These are phyloP conservation scores for Grallaria varia DNA, from an alignment of 2,113 vertebrate genomes.

Conservation along the genomic window DNA sequence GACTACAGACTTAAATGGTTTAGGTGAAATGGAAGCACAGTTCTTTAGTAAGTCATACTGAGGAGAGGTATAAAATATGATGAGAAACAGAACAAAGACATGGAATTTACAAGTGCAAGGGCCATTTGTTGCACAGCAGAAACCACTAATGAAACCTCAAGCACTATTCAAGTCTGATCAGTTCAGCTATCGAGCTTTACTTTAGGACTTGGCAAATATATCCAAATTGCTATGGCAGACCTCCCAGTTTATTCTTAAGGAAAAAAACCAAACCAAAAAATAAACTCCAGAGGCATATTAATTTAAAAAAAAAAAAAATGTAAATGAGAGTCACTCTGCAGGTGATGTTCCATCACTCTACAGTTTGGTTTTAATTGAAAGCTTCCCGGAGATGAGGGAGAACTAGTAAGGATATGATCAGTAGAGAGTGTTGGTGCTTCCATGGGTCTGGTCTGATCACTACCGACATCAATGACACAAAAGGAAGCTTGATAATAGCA, in stretches of 20 bases:
- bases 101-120: not conserved
- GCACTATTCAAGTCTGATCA: constrained; percentile 9
- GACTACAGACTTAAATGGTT: constrained; percentile 15
- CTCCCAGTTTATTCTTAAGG: not conserved
- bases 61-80: not conserved
- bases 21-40: constrained; percentile 8
- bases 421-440: rapidly evolving
- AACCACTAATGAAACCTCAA: constrained; percentile 3
- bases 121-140: constrained; percentile 19
- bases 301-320: not conserved
- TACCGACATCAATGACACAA: not conserved
- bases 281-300: not conserved
- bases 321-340: not conserved
- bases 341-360: not conserved
- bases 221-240: not conserved
- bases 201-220: constrained; percentile 12
- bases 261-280: not conserved
- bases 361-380: not conserved
- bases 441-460: not conserved
- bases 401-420: not conserved
- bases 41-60: constrained; percentile 13
- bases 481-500: not conserved
- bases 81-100: constrained; percentile 40
- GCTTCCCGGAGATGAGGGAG: not conserved
- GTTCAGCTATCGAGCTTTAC: constrained; percentile 11